These are phyloP conservation scores for Rhimphoctona megacephalus DNA, from an alignment of 2,888 invertebrate species.

Conservation along the genomic window DNA sequence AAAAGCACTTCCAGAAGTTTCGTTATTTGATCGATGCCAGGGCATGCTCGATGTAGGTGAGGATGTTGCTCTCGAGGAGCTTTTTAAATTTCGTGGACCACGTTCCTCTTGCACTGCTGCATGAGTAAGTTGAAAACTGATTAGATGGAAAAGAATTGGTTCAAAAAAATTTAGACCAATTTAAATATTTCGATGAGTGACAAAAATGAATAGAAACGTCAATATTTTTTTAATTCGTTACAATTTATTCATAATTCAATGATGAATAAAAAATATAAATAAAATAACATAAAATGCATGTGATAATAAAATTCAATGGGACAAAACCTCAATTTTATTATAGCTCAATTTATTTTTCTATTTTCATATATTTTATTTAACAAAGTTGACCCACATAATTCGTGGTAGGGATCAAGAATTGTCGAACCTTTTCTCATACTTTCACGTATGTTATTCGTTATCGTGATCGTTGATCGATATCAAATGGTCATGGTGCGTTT, in stretches of 20 bases:
- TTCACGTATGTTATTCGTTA: neutral
- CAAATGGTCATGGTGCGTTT: slow-evolving; percentile 16
- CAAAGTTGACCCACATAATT: neutral
- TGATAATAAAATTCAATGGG: neutral
- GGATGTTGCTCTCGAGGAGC: slow-evolving; percentile 72
- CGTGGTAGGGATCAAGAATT: slow-evolving; percentile 9
- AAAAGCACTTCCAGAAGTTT: slow-evolving; percentile 54
- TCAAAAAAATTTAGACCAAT: neutral
- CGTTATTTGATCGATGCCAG: slow-evolving; percentile 54
- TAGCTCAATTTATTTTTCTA: neutral
- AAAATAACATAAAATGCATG: neutral
- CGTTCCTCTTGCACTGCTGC: slow-evolving; percentile 94
- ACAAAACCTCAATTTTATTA: neutral
- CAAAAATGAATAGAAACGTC: neutral
- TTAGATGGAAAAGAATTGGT: neutral
- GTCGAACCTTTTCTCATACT: slow-evolving; percentile 13
- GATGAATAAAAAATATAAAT: neutral
- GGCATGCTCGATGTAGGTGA: slow-evolving; percentile 53
- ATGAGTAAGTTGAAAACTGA: neutral
- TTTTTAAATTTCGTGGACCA: slow-evolving; percentile 89
- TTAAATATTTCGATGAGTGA: neutral
- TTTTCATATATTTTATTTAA: slow-evolving; percentile 4
- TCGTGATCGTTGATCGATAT: slow-evolving; percentile 40
- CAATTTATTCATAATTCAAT: neutral
- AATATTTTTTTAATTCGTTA: neutral